These are phyloP conservation scores for Nibea albiflora DNA, from an alignment of 2,113 vertebrate species.

Conservation along the genomic window DNA sequence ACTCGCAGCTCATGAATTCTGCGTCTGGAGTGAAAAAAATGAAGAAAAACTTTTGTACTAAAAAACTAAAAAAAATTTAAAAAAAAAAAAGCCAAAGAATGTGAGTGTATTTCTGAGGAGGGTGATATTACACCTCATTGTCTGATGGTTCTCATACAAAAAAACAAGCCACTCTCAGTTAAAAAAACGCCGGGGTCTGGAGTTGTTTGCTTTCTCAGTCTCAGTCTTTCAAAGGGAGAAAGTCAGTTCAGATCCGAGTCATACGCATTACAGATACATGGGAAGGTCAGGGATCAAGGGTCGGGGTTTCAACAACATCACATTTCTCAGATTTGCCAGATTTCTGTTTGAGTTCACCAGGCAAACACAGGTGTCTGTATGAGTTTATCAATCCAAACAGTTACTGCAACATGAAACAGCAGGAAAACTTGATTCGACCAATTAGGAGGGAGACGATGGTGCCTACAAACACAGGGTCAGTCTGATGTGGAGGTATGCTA, in stretches of 20 bases:
- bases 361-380: slow-evolving; percentile 49
- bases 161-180: slow-evolving; percentile 24
- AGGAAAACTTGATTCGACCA: neutral
- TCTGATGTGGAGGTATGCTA: neutral
- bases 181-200: slow-evolving; percentile 21
- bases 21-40: slow-evolving; percentile 35
- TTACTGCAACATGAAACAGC: neutral
- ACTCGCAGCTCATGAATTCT: slow-evolving; percentile 62
- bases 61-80: neutral
- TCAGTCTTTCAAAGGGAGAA: slow-evolving; percentile 73
- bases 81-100: neutral
- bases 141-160: slow-evolving; percentile 21
- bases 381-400: slow-evolving; percentile 14
- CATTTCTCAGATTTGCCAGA: slow-evolving; percentile 62
- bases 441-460: neutral
- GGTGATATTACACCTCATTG: neutral
- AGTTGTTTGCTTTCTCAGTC: slow-evolving; percentile 76
- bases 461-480: neutral
- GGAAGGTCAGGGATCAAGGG: slow-evolving; percentile 73
- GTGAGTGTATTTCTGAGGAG: neutral
- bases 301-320: slow-evolving; percentile 74
- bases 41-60: slow-evolving; percentile 36
- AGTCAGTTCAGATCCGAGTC: slow-evolving; percentile 69
- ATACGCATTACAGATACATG: slow-evolving; percentile 66
- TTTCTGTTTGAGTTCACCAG: slow-evolving; percentile 45